phyloP scores from a whole-genome alignment of 2,797 vertebrate genomes.

The Podarcis lilfordi region DNA sequence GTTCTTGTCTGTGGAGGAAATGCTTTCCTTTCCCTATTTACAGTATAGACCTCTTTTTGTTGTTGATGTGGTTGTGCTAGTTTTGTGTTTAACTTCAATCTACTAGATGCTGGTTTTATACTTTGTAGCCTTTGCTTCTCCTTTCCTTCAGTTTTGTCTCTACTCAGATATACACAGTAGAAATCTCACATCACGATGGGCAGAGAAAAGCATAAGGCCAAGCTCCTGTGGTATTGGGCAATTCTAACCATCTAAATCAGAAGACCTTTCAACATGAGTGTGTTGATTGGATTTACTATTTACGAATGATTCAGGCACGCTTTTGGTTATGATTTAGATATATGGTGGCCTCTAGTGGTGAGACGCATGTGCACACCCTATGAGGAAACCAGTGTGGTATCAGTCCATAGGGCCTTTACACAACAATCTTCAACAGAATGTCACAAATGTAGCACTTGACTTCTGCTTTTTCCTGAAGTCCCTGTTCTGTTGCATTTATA shows the following conservation, averaged over 20 bases:
- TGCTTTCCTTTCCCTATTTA: not conserved
- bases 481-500: not conserved
- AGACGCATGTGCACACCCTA: not conserved
- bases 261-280: not conserved
- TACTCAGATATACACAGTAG: not conserved
- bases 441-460: not conserved
- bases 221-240: not conserved
- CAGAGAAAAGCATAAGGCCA: not conserved
- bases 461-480: not conserved
- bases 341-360: slow-evolving; percentile 20
- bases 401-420: not conserved
- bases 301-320: not conserved
- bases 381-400: not conserved
- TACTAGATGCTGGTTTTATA: not conserved
- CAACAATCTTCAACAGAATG: not conserved
- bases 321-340: not conserved
- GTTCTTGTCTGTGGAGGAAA: not conserved
- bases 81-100: not conserved
- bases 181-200: not conserved
- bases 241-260: not conserved
- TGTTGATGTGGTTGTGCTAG: not conserved
- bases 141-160: not conserved
- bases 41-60: not conserved
- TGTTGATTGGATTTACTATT: not conserved
- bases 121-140: not conserved